Evolutionary conservation across 2,113 vertebrate genomes (phyloP).

Genomic region (Spermophilus dauricus): DNA sequence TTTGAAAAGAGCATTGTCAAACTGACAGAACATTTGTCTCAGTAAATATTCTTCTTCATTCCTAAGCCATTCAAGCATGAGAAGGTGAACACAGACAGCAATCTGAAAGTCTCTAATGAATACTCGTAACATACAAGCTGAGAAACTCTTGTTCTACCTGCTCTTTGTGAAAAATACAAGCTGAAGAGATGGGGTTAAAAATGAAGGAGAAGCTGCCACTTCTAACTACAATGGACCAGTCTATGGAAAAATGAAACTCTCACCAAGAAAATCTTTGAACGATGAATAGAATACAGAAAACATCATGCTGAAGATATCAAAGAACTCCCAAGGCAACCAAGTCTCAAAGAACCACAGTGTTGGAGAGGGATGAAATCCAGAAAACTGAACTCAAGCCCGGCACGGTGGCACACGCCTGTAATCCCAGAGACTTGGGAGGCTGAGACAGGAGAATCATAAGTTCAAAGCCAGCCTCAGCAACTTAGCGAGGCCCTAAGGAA

Average conservation of each 20-base stretch:
- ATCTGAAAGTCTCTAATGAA: slow-evolving; percentile 82
- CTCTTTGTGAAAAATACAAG: slow-evolving; percentile 62
- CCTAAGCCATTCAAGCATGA: slow-evolving; percentile 79
- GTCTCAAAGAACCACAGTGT: neutral
- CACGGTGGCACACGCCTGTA: no score
- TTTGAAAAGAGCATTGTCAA: slow-evolving; percentile 85
- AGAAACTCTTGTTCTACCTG: slow-evolving; percentile 70
- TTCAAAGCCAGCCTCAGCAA: no score
- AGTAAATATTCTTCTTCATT: slow-evolving; percentile 84
- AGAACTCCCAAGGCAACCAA: neutral
- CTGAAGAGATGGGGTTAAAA: slow-evolving; percentile 41
- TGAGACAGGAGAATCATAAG: no score
- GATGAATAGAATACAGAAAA: slow-evolving; percentile 10
- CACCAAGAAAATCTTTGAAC: slow-evolving; percentile 41
- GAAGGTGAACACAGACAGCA: slow-evolving; percentile 80
- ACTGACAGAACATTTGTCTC: slow-evolving; percentile 86
- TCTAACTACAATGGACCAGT: neutral
- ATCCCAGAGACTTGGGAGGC: no score
- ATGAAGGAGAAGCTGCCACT: neutral
- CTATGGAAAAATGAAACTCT: slow-evolving; percentile 7
- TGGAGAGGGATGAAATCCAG: neutral
- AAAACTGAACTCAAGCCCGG: neutral
- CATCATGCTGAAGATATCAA: neutral
- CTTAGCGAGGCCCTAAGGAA: no score
- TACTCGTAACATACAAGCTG: slow-evolving; percentile 64